These are phyloP conservation scores for Drosophila anomalata DNA, from an alignment of 2,888 invertebrate species.

Conservation along the genomic window DNA sequence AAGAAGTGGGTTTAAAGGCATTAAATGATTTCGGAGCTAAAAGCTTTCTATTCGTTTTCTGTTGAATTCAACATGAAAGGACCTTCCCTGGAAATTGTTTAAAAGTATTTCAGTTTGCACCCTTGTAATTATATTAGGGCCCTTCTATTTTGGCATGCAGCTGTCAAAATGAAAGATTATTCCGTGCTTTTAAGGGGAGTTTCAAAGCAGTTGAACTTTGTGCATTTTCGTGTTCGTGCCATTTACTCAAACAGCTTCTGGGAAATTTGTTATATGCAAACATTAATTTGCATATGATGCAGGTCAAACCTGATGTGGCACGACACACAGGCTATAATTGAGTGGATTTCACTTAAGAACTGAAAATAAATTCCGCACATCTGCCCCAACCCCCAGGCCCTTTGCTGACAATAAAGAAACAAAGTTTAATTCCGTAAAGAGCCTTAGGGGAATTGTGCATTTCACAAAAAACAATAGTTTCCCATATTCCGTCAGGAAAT, in stretches of 20 bases:
- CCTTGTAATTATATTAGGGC: background rate
- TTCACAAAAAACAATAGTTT: conserved; percentile 1
- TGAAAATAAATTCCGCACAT: background rate
- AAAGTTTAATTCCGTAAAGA: conserved; percentile 1
- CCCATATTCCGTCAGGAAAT: background rate
- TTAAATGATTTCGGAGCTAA: conserved; percentile 1
- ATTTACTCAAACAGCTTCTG: background rate
- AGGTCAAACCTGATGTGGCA: background rate
- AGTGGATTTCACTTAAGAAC: background rate
- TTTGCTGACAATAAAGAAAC: background rate
- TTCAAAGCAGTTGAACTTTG: background rate
- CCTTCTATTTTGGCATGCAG: conserved; percentile 18
- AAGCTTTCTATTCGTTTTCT: background rate
- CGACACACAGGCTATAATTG: background rate
- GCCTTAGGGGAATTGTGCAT: background rate
- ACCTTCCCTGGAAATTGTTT: background rate
- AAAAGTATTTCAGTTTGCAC: background rate
- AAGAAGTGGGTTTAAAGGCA: background rate
- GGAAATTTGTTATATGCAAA: conserved; percentile 1
- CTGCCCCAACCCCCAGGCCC: background rate
- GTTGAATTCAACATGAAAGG: conserved; percentile 4
- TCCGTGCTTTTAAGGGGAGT: conserved; percentile 15
- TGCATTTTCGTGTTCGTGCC: conserved; percentile 13
- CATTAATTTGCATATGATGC: conserved; percentile 1
- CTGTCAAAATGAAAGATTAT: conserved; percentile 38